Base-by-base conservation (phyloP, 2,888 invertebrate genomes). In the Euplagia quadripunctaria region DNA sequence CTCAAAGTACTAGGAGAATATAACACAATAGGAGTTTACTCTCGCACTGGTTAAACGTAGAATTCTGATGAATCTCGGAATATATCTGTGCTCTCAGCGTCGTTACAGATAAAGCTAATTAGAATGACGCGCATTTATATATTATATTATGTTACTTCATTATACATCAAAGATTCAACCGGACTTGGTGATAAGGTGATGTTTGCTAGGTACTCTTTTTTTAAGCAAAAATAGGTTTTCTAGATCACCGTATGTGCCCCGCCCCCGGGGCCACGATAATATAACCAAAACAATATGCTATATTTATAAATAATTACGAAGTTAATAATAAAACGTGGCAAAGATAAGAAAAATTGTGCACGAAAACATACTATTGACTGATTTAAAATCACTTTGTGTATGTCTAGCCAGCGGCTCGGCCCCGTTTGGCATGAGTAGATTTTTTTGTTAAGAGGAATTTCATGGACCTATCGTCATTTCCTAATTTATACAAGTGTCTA, bases 11-110 rank as follows among this genome's bases (percentile, higher is more conserved):
- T 52, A 88, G 88, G 88, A 83, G 84, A 72, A 73, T 78, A 88
- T 80, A 77, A 83, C 84, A 43, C 75, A 67, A 64, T 85, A 82
- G 85, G 86, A 88, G 88, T 77, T 61, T 78, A 71, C 68, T 70
- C 51, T 74, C 79, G 82, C 80, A 92, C 91, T 91, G 77, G 87
- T 81, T 79, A 81, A 82, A 78, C 71, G 81, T 81, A 82, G 75
- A 81, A 83, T 85, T 80, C 81, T 75, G 80, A 85, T 85, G 83
- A 87, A 85, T 79, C 76, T 70, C 73, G 68, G 74, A 69, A 74
- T 85, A 77, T 82, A 81, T 84, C 85, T 82, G 76, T 76, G 75
- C 71, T 65, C 76, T 71, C 61, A 66, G 55, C 72, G 70, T n/a
- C 41, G 75, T 65, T 72, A 70, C 66, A 78, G 75, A 83, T 77